Evolutionary conservation across 2,888 invertebrate species (phyloP).

Genomic region (Uropetala carovei): DNA sequence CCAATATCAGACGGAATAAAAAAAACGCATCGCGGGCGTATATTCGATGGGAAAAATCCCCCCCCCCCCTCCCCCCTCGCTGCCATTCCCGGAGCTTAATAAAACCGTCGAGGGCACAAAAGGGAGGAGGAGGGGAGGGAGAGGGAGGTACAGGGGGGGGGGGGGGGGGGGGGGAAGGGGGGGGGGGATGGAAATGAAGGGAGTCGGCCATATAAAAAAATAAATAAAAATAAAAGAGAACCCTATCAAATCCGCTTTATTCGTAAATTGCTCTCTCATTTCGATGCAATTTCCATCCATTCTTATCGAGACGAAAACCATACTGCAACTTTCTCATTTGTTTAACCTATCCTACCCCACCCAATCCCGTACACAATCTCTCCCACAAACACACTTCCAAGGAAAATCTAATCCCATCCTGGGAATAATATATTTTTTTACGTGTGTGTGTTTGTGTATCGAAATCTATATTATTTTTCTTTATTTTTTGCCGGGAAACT

Average conservation of each 20-base stretch:
- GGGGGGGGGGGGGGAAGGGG: not conserved
- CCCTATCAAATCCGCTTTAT: constrained; percentile 27
- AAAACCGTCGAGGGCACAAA: constrained; percentile 44
- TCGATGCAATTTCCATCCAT: constrained; percentile 43
- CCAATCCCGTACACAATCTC: not conserved
- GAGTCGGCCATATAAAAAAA: not conserved
- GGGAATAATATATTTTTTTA: not conserved
- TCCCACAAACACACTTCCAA: not conserved
- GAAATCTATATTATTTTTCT: constrained; percentile 24
- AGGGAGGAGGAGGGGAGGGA: not conserved
- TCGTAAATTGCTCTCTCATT: constrained; percentile 56
- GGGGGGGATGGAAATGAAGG: not conserved
- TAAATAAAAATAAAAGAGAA: too few species aligned
- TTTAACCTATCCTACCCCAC: not conserved
- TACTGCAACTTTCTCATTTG: constrained; percentile 55
- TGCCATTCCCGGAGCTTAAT: constrained; percentile 40
- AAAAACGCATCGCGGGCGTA: not conserved
- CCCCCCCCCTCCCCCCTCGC: not conserved
- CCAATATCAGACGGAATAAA: constrained; percentile 40
- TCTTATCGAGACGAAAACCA: constrained; percentile 35
- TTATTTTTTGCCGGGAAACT: not conserved
- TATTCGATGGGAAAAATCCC: not conserved
- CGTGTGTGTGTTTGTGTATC: not conserved
- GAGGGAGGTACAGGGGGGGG: not conserved
- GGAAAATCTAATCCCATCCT: not conserved